Base-by-base conservation (phyloP, 37 sponge, comb jelly and placozoan species). In the Halichondria panicea region DNA sequence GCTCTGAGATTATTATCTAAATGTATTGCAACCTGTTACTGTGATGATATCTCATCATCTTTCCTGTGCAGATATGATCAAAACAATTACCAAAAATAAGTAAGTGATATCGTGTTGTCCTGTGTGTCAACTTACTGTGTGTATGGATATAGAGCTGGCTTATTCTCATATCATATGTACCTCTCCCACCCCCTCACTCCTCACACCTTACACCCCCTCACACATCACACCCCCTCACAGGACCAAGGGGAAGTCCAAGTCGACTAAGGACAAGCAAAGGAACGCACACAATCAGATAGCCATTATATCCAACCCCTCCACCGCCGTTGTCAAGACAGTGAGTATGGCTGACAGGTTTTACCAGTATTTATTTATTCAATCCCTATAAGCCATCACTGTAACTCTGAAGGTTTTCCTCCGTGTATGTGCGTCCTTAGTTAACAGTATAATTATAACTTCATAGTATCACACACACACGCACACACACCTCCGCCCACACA, bases 201-300 rank as follows among this genome's bases (percentile, higher is more conserved):
- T 6, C 56, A n/a, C 56, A 27, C 9, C 56, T 27, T 55, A n/a
- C n/a, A n/a, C n/a, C 21, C 43, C 75, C 39, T 4, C 28, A 12
- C 43, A 34, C 42, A n/a, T 33, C 18, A 5, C 34, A 24, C 43
- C 0, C 33, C 11, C 48, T 48, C 35, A 15, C 32, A 79, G 61
- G n/a, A 69, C 32, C 24, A 66, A 69, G 43, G 57, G 36, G 33
- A 46, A 60, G 35, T 61, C 82, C 65, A 82, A 82, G 56, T 82
- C 82, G 9, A 50, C 65, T 19, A 82, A 82, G 58, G 82, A 82
- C 46, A 82, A 82, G 42, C 9, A 53, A n/a, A 33, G 82, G 34
- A 73, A 72, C 43, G 33, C 46, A 7, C 56, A 46, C 4, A 2
- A 2, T 62, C 25, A 24, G 25, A 27, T 24, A 27, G 25, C 12